phyloP scores from a whole-genome alignment of 2,888 invertebrate genomes.

The Cephalotes varians region DNA sequence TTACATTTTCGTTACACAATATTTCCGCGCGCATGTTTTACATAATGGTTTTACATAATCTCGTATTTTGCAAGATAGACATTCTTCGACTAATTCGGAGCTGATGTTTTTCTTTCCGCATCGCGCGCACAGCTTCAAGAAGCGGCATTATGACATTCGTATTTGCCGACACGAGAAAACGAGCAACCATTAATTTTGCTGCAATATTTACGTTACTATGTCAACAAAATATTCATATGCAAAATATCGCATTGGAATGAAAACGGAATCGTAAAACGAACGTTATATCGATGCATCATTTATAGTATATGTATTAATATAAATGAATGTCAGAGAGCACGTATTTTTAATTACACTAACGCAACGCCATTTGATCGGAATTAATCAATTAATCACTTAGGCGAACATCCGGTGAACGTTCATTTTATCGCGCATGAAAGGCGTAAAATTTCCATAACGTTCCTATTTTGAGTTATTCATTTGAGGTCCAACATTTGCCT shows the following conservation, averaged over 20 bases:
- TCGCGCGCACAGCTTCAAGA: neutral
- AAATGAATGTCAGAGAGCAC: conserved; percentile 45
- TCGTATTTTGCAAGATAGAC: neutral
- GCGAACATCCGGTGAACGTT: conserved; percentile 35
- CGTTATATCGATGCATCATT: conserved; percentile 33
- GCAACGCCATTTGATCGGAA: conserved; percentile 45
- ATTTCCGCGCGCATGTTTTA: neutral
- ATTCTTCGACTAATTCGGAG: conserved; percentile 6
- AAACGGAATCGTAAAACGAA: conserved; percentile 26
- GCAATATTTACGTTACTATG: conserved; percentile 23
- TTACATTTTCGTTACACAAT: neutral
- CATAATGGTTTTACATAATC: neutral
- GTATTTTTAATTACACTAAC: conserved; percentile 49
- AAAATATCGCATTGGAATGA: conserved; percentile 12
- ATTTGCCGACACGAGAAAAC: conserved; percentile 3
- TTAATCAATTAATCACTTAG: conserved; percentile 47
- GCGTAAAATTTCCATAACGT: conserved; percentile 16
- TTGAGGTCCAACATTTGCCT: neutral
- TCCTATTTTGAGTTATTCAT: neutral
- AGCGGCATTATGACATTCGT: neutral
- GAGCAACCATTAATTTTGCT: conserved; percentile 23
- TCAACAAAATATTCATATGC: conserved; percentile 30
- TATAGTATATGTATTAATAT: conserved; percentile 35
- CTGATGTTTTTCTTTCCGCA: neutral
- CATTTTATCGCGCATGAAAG: conserved; percentile 38